Percentiles rank a stretch among this genome's conserved stretches.
These are phyloP conservation scores for Chrysotoxum bicinctum DNA, from an alignment of 2,888 invertebrate species.

Conservation along the genomic window DNA sequence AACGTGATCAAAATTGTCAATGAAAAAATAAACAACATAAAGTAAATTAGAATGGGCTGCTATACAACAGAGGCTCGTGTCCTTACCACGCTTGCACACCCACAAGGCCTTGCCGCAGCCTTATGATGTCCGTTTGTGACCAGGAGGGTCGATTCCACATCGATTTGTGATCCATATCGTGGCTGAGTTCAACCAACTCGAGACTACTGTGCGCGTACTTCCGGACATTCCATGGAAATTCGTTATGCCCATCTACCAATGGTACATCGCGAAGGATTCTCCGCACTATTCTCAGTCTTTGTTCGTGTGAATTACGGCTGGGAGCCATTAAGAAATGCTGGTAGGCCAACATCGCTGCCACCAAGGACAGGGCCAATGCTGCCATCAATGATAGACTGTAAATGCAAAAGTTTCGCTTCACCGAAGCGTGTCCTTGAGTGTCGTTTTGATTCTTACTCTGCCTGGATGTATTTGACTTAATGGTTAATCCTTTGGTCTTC, in stretches of 20 bases:
- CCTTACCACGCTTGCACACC: conserved; percentile 93
- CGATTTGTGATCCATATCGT: conserved; percentile 82
- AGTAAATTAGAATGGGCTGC: conserved; percentile 68
- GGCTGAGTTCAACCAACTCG: conserved; percentile 79
- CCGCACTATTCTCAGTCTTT: conserved; percentile 81
- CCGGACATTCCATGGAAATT: conserved; percentile 93
- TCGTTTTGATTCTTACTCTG: conserved; percentile 70
- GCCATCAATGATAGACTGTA: conserved; percentile 79
- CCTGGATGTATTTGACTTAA: conserved; percentile 71
- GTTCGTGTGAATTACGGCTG: conserved; percentile 81
- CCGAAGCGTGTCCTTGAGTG: conserved; percentile 71
- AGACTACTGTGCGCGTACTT: conserved; percentile 93
- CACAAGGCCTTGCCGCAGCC: conserved; percentile 90
- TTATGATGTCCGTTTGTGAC: conserved; percentile 96
- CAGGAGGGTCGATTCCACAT: conserved; percentile 93
- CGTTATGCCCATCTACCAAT: conserved; percentile 88
- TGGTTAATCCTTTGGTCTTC: conserved; percentile 79
- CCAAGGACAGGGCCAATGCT: conserved; percentile 78
- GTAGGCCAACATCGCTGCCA: conserved; percentile 79
- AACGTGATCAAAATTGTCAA: conserved; percentile 75
- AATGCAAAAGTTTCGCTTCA: conserved; percentile 78
- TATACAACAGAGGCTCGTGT: not conserved
- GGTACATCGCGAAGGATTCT: conserved; percentile 81
- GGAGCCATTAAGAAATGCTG: conserved; percentile 80
- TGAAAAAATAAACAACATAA: conserved; percentile 62